Percentiles rank a stretch among this genome's conserved stretches.
Evolutionary conservation across 2,888 invertebrate species (phyloP).

Genomic region (Ophraella communa): DNA sequence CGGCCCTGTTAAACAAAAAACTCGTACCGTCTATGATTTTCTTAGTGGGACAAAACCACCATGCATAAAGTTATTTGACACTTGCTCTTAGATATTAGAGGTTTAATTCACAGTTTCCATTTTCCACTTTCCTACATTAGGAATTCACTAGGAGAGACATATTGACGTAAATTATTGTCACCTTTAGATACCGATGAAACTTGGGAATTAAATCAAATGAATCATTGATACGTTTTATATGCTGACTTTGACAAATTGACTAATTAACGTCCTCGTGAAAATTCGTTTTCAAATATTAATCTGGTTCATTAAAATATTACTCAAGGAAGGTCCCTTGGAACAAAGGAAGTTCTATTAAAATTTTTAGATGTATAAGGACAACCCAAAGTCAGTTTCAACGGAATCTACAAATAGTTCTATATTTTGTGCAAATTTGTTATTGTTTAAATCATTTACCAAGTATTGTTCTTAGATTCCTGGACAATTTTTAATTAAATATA

Average conservation of each 20-base stretch:
- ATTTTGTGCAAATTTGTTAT: too few species aligned
- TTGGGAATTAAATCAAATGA: slow-evolving; percentile 24
- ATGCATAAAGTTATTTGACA: slow-evolving; percentile 46
- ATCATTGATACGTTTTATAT: slow-evolving; percentile 9
- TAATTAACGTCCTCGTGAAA: neutral
- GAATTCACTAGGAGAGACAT: slow-evolving; percentile 36
- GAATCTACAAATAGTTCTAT: too few species aligned
- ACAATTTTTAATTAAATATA: too few species aligned
- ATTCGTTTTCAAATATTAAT: neutral
- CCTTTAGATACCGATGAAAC: slow-evolving; percentile 15
- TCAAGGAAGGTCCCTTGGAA: too few species aligned
- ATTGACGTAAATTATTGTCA: slow-evolving; percentile 35
- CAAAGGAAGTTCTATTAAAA: too few species aligned
- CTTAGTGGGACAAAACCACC: slow-evolving; percentile 39
- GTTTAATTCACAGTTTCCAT: slow-evolving; percentile 43
- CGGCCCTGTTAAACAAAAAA: neutral
- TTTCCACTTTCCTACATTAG: slow-evolving; percentile 34
- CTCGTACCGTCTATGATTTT: slow-evolving; percentile 23
- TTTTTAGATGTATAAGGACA: too few species aligned
- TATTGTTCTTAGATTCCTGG: too few species aligned
- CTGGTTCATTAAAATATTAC: too few species aligned
- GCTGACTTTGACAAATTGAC: neutral
- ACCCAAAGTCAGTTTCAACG: too few species aligned
- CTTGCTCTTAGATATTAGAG: slow-evolving; percentile 45
- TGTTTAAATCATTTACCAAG: too few species aligned